Percentiles rank a stretch among this genome's conserved stretches.
phyloP scores from a whole-genome alignment of 2,113 vertebrate genomes.

The Falcunculus frontatus region DNA sequence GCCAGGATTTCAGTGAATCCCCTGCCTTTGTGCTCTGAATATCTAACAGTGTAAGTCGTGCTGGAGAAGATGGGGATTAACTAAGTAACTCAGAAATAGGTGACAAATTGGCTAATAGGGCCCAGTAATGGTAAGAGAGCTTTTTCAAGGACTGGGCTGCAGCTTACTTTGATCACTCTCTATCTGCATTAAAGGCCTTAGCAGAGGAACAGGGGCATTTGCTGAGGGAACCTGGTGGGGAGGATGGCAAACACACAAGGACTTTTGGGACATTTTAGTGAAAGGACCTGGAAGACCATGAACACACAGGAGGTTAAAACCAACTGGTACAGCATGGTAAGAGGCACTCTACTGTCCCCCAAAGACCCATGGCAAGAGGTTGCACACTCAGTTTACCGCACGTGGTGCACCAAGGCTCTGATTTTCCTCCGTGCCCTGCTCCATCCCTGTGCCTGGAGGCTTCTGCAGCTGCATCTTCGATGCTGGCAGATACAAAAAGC shows the following conservation, averaged over 20 bases:
- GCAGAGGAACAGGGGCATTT: accelerated
- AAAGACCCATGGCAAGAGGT: background rate
- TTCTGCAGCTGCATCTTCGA: background rate
- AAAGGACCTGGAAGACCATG: background rate
- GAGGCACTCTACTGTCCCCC: background rate
- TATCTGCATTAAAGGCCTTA: background rate
- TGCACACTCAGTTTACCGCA: background rate
- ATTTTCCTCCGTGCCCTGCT: background rate
- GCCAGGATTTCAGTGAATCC: background rate
- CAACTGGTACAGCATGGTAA: background rate
- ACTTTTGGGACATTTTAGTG: background rate
- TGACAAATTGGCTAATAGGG: background rate
- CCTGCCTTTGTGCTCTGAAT: background rate
- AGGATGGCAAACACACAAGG: background rate
- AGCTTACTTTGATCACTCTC: background rate
- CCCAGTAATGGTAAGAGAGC: background rate
- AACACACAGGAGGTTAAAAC: background rate
- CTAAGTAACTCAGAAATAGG: background rate
- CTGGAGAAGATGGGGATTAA: background rate
- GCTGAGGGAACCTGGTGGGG: background rate
- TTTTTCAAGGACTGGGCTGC: background rate
- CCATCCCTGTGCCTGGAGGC: background rate
- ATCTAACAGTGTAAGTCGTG: background rate
- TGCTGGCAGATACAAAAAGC: background rate
- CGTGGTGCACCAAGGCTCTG: background rate